Conservation (phyloP, 2,888 invertebrate genomes). For the Drosophila neonasuta region DNA sequence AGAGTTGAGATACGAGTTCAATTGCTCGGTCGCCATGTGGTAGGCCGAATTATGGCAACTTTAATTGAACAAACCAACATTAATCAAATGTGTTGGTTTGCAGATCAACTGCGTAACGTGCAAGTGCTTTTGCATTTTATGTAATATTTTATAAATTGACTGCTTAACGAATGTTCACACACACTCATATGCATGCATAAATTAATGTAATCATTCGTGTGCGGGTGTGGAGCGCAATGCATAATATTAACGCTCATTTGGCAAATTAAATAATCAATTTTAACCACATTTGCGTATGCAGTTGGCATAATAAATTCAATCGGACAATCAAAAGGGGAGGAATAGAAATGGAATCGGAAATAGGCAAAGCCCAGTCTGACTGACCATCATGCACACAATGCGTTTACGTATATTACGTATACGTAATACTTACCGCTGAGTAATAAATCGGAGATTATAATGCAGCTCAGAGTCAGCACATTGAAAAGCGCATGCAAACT, state of each 20-base stretch:
- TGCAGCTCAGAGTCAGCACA: constrained; percentile 80
- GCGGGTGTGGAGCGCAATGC: constrained; percentile 26
- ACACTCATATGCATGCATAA: not conserved
- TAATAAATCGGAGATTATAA: constrained; percentile 81
- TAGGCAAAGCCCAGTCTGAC: constrained; percentile 12
- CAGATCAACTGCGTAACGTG: constrained; percentile 10
- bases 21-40: constrained; percentile 44
- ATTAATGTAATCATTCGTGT: not conserved
- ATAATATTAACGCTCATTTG: constrained; percentile 62
- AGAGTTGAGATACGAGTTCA: constrained; percentile 1
- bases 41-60: constrained; percentile 58
- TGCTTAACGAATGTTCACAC: constrained; percentile 28
- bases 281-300: constrained; percentile 59
- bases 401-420: constrained; percentile 11
- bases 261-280: constrained; percentile 70
- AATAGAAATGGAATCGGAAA: constrained; percentile 14
- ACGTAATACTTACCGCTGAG: constrained; percentile 78
- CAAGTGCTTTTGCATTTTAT: constrained; percentile 17
- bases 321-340: constrained; percentile 7
- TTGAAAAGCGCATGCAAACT: constrained; percentile 79
- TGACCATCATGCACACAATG: constrained; percentile 16
- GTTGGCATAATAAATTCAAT: constrained; percentile 65
- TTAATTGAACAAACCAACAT: constrained; percentile 68
- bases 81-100: constrained; percentile 57
- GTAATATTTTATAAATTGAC: constrained; percentile 60